Evolutionary conservation across 2,797 vertebrate genomes (phyloP).

Genomic region (Anisognathus igniventris): DNA sequence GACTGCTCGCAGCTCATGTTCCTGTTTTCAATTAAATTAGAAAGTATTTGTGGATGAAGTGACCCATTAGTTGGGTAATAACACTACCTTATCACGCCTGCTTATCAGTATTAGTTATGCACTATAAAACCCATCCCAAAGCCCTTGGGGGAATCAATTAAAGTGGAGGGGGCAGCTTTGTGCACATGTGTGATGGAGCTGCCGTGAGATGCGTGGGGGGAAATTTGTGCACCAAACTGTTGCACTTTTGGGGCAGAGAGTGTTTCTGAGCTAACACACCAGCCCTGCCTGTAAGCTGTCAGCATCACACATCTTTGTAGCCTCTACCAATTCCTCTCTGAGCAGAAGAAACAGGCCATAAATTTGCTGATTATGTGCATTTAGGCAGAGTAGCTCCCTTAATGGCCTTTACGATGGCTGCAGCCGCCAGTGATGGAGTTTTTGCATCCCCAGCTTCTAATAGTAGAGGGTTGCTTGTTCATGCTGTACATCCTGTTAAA

Average conservation of each 20-base stretch:
- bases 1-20: not conserved
- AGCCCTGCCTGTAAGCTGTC: not conserved
- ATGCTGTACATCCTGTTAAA: constrained; percentile 8
- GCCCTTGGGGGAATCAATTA: constrained; percentile 51
- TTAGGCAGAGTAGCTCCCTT: constrained; percentile 55
- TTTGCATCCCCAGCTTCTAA: constrained; percentile 35
- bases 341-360: constrained; percentile 42
- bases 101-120: constrained; percentile 72
- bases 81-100: constrained; percentile 56
- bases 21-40: constrained; percentile 62
- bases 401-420: constrained; percentile 39
- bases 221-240: not conserved
- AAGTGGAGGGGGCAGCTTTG: not conserved
- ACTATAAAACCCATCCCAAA: constrained; percentile 58
- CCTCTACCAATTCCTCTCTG: not conserved
- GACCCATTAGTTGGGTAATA: constrained; percentile 62
- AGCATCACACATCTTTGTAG: not conserved
- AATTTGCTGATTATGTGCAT: constrained; percentile 60
- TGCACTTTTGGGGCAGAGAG: not conserved
- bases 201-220: rapidly evolving
- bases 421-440: constrained; percentile 11
- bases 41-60: constrained; percentile 55
- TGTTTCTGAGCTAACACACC: not conserved
- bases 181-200: not conserved
- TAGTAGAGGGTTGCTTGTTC: not conserved